These are phyloP conservation scores for Bufo bufo DNA, from an alignment of 2,113 vertebrate genomes.

Conservation along the genomic window DNA sequence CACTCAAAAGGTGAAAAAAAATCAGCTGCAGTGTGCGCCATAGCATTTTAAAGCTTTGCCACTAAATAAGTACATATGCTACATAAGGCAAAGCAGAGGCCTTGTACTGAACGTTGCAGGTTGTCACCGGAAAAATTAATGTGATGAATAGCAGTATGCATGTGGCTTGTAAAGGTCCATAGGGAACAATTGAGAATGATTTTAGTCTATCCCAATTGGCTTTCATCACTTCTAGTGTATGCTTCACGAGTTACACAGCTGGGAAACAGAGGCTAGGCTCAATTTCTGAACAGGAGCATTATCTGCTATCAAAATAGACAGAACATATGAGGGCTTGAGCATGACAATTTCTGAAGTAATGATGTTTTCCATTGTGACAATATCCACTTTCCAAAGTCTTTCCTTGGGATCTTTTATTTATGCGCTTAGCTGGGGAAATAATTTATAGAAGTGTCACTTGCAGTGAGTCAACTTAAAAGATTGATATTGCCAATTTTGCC, in stretches of 20 bases:
- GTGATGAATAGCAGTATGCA: constrained; percentile 56
- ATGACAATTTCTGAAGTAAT: constrained; percentile 58
- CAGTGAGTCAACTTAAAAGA: constrained; percentile 42
- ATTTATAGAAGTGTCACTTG: constrained; percentile 48
- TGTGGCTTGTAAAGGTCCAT: constrained; percentile 54
- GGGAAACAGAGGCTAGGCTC: constrained; percentile 55
- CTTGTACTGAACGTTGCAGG: constrained; percentile 57
- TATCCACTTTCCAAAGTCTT: constrained; percentile 58
- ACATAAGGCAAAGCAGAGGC: constrained; percentile 49
- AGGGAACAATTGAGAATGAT: constrained; percentile 60
- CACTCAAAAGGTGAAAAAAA: constrained; percentile 39
- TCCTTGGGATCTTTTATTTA: constrained; percentile 53
- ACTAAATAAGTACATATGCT: constrained; percentile 56
- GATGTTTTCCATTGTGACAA: constrained; percentile 58
- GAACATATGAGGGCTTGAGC: constrained; percentile 55
- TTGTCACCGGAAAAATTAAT: constrained; percentile 58
- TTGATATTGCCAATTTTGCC: constrained; percentile 39
- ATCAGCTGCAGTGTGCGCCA: background rate
- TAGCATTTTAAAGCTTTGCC: constrained; percentile 28
- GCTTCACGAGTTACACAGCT: constrained; percentile 59
- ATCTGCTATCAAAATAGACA: constrained; percentile 59
- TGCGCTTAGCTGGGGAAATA: constrained; percentile 50
- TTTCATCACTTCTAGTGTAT: constrained; percentile 60
- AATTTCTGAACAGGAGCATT: constrained; percentile 57
- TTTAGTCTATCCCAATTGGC: constrained; percentile 60